Evolutionary conservation across 2,113 vertebrate genomes (phyloP), one percentile per base, ranked within the genome.

Genomic region (Zootoca vivipara): DNA sequence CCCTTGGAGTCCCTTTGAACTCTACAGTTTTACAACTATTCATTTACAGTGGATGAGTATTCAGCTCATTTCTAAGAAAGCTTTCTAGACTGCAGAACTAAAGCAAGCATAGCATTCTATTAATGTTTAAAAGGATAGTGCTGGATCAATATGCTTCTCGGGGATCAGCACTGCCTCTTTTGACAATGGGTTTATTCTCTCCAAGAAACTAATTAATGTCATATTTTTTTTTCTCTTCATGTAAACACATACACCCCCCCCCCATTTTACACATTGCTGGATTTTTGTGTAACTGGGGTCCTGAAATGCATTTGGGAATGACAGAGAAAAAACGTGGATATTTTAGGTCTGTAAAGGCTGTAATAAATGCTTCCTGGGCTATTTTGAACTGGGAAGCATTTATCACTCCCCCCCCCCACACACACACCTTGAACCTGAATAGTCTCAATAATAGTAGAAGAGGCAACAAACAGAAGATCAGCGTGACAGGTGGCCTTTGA

Each of bases 291-390:
- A 84, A 81, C 35, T 89, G 70, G 75, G 75, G 30, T 64, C 33
- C 8, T 84, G 80, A 90, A 90, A 83, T 40, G 7, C 33, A 35
- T 77, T 92, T 89, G 56, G 80, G 42, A 92, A 90, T 81, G 75
- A n/a, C 80, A 86, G 40, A 83, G 20, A 80, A 42, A 62, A 62
- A 62, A 16, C 30, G 24, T 38, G 73, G 69, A 75, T 28, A 70
- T 92, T 90, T 92, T 58, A 58, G 30, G 62, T 80, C 86, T 86
- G 86, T 62, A 83, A 77, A 81, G 38, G 35, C 18, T 24, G 20
- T 28, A 88, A 67, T 20, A 26, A 67, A 67, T 28, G 20, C 65
- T 67, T 24, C 22, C 65, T 67, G 26, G 65, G 65, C 65, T 67
- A 67, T 67, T 67, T 67, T 67, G 65, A 67, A 67, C 26, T 67